Conservation (phyloP, 1,140 invertebrate genomes). For the Drosophila santomea region DNA sequence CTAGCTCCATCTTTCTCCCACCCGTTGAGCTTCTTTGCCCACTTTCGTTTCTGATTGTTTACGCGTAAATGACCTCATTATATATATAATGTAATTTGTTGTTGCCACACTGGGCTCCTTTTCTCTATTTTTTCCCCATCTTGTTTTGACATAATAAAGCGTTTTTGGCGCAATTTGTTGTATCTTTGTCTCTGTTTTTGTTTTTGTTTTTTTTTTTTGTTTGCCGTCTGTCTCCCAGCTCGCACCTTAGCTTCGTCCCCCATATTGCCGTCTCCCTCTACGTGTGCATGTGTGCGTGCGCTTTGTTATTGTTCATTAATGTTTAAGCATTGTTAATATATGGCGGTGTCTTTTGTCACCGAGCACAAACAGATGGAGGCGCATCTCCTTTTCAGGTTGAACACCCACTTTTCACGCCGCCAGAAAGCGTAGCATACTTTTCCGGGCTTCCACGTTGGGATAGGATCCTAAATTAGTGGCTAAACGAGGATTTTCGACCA, state of each 20-base stretch:
- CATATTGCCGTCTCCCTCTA: neutral
- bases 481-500: too few species aligned
- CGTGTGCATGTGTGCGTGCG: slow-evolving; percentile 15
- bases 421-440: slow-evolving; percentile 22
- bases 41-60: slow-evolving; percentile 65
- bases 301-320: slow-evolving; percentile 74
- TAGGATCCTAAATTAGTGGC: neutral
- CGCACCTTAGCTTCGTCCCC: neutral
- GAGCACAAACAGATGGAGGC: slow-evolving; percentile 13
- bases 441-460: neutral
- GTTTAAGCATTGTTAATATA: slow-evolving; percentile 75
- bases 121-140: slow-evolving; percentile 38
- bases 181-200: slow-evolving; percentile 28
- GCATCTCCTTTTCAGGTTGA: neutral
- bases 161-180: slow-evolving; percentile 67
- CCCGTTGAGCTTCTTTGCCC: slow-evolving; percentile 14
- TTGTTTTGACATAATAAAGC: slow-evolving; percentile 77
- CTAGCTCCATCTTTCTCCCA: neutral
- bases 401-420: neutral
- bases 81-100: slow-evolving; percentile 75
- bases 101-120: slow-evolving; percentile 32
- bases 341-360: slow-evolving; percentile 43
- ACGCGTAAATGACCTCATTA: slow-evolving; percentile 82
- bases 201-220: neutral
- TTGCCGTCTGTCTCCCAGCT: slow-evolving; percentile 31